Percentiles rank a stretch among this genome's conserved stretches.
Conservation (phyloP, 2,113 vertebrate genomes). For the Cyphomyrus discorhynchus region DNA sequence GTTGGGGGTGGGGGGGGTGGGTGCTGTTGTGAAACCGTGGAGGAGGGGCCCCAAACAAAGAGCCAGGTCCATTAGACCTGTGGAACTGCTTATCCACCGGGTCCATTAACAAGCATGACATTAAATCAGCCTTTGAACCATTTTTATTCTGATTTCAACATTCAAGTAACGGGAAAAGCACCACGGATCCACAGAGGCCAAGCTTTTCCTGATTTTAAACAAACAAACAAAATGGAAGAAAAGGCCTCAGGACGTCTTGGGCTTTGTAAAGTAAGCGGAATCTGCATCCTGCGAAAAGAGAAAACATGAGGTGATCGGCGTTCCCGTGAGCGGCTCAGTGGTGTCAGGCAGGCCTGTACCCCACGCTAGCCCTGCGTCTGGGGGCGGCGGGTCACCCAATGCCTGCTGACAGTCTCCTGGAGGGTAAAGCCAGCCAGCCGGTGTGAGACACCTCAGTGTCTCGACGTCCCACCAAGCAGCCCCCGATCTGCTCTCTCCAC, state of each 20-base stretch:
- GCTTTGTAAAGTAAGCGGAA: conserved; percentile 66
- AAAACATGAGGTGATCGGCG: not conserved
- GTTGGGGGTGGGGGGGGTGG: not conserved
- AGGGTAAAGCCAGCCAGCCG: not conserved
- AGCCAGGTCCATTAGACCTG: conserved; percentile 16
- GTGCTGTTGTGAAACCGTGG: not conserved
- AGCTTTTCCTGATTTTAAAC: not conserved
- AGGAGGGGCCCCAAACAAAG: not conserved
- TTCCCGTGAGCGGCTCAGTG: not conserved
- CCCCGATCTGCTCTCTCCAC: conserved; percentile 11
- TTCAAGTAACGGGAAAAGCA: conserved; percentile 8
- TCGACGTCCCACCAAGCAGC: not conserved
- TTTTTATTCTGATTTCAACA: conserved; percentile 15
- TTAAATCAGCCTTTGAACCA: conserved; percentile 23
- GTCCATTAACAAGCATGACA: conserved; percentile 16
- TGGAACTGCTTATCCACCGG: not conserved
- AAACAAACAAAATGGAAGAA: not conserved
- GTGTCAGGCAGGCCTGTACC: not conserved
- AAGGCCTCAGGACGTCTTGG: conserved; percentile 48
- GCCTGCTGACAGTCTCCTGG: not conserved
- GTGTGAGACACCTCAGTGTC: not conserved
- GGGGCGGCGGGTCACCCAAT: not conserved
- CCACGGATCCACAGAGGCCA: not conserved
- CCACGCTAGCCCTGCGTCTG: not conserved
- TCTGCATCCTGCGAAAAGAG: conserved; percentile 73